Percentiles rank a stretch among this genome's conserved stretches.
These are phyloP conservation scores for Stomatorhinus ivindoensis DNA, from an alignment of 2,113 vertebrate genomes.

Conservation along the genomic window DNA sequence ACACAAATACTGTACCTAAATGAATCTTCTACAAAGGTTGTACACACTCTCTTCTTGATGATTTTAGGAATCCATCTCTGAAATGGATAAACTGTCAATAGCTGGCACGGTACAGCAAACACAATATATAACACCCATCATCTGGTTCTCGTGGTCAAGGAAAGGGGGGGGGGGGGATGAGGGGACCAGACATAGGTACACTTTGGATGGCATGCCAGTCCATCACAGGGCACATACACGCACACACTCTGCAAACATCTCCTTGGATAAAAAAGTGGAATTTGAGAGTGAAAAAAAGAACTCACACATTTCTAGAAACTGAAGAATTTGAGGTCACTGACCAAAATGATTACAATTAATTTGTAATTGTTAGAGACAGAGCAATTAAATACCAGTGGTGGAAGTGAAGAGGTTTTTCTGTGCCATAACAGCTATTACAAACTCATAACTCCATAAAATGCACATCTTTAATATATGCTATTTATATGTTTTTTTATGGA, in stretches of 20 bases:
- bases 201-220: background rate
- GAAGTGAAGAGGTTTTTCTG: background rate
- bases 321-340: background rate
- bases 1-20: constrained; percentile 40
- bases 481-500: background rate
- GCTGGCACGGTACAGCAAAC: background rate
- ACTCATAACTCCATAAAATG: background rate
- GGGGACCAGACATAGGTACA: background rate
- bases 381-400: background rate
- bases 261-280: too few species aligned
- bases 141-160: background rate
- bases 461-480: background rate
- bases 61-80: constrained; percentile 77
- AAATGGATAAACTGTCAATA: constrained; percentile 17
- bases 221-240: background rate
- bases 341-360: background rate
- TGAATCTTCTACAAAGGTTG: constrained; percentile 71
- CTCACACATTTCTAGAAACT: background rate
- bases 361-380: background rate
- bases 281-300: background rate
- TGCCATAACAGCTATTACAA: background rate
- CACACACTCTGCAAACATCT: background rate
- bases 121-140: background rate
- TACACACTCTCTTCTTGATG: constrained; percentile 78
- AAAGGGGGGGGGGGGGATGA: background rate